A percentile compares a stretch with the other conserved stretches of the same genome.
These are phyloP conservation scores for Tretioscincus oriximinensis DNA, from an alignment of 2,113 vertebrate genomes.

Conservation along the genomic window DNA sequence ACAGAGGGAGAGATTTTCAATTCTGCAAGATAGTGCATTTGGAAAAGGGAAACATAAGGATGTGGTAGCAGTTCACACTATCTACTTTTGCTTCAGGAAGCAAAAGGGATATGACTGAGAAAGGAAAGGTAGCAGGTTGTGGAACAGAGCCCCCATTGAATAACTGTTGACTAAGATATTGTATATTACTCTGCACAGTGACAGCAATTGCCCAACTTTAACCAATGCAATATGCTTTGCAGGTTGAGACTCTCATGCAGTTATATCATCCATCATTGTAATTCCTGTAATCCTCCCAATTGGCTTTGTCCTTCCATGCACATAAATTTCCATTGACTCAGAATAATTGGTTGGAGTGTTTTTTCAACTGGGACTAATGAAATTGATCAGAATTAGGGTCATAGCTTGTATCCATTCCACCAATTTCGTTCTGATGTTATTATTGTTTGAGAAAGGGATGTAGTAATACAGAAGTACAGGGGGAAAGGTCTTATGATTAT, in stretches of 20 bases:
- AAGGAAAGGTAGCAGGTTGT: neutral
- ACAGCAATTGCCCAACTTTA: neutral
- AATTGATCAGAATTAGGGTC: neutral
- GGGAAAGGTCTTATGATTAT: neutral
- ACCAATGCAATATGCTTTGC: neutral
- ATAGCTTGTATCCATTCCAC: neutral
- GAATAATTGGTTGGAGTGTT: slow-evolving; percentile 25
- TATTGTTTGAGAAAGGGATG: neutral
- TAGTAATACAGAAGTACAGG: neutral
- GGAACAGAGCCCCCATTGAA: neutral
- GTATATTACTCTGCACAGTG: neutral
- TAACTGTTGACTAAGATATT: neutral
- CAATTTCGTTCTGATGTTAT: neutral
- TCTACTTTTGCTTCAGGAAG: neutral
- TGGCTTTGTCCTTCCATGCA: neutral
- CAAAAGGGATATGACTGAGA: slow-evolving; percentile 16
- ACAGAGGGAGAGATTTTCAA: neutral
- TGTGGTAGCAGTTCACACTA: neutral
- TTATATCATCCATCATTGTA: neutral
- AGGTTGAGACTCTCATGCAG: neutral
- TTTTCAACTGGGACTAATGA: neutral
- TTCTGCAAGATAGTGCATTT: neutral
- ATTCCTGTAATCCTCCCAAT: slow-evolving; percentile 17
- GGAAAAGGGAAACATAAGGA: neutral
- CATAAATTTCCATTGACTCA: slow-evolving; percentile 37